Evolutionary conservation across 2,113 vertebrate genomes (phyloP), one percentile per base, ranked within the genome.

Genomic region (Astur gentilis): DNA sequence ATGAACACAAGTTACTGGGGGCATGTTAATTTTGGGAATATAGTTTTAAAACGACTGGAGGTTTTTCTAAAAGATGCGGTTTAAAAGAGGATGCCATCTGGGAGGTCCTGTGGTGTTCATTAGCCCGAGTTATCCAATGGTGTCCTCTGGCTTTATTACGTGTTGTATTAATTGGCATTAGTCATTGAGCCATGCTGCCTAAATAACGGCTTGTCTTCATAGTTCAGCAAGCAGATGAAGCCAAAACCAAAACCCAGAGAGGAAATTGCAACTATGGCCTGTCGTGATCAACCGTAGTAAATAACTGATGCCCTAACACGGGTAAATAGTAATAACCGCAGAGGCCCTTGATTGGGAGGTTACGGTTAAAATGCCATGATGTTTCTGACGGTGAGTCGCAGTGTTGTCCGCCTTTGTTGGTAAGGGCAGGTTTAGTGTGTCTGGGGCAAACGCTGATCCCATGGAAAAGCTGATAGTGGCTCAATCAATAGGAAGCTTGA

Each of bases 241-340:
- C 55, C 72, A 50, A 32, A 9, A 5, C 42, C 58, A 22, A 49
- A 71, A 87, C 16, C 22, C 73, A 6, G 84, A 7, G 38, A 36
- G 65, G 38, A 71, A 64, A 71, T 22, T 4, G n/a, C 64, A 14
- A 0, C 26, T 8, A 0, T 10, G 47, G 44, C 55, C 62, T 9
- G 11, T 16, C 0, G 1, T 32, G 36, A 10, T 73, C 17, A 31
- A 21, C 23, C 0, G 0, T 13, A 2, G 49, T 7, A 8, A 61
- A 40, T 14, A 27, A 54, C 18, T 0, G 38, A 11, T 34, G 52
- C 52, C 18, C 29, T 40, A 3, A 1, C 3, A 11, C 0, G 6
- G 26, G 36, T 52, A 36, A 52, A 38, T 2, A 13, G 10, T 13
- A 27, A 57, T 82, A 34, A 47, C 27, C 0, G 1, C 13, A 3